These are phyloP conservation scores for Lepus oiostolus DNA, from an alignment of 2,797 vertebrate genomes.

Conservation along the genomic window DNA sequence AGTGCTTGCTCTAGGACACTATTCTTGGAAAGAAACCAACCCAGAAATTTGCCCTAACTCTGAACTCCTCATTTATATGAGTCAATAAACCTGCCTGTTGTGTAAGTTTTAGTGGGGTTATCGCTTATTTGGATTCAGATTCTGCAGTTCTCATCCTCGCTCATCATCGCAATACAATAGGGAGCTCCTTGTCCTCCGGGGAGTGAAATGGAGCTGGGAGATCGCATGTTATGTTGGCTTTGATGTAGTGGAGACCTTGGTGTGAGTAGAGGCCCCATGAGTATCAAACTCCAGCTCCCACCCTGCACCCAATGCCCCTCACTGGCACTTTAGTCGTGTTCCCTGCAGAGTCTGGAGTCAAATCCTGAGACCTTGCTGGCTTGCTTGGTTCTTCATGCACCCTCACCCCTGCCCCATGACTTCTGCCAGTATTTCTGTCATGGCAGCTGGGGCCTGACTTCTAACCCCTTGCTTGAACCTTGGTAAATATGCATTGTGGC, in stretches of 20 bases:
- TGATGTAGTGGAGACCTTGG: background rate
- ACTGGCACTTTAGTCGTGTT: background rate
- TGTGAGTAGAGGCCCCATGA: too few species aligned
- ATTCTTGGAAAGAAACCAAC: background rate
- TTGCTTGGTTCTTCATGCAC: background rate
- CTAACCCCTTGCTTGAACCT: background rate
- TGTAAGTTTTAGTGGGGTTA: background rate
- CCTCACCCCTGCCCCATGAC: background rate
- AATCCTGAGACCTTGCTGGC: background rate
- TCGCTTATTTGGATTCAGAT: background rate
- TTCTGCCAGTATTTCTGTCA: background rate
- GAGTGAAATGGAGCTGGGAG: background rate
- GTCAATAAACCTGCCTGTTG: background rate
- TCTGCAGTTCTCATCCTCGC: too few species aligned
- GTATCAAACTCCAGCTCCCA: background rate
- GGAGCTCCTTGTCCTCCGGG: background rate
- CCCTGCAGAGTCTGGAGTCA: background rate
- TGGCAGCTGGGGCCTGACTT: background rate
- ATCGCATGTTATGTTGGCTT: background rate
- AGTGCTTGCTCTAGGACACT: background rate
- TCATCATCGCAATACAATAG: too few species aligned
- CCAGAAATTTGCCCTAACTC: background rate
- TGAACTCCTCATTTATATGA: background rate
- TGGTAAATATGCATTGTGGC: background rate
- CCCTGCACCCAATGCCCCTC: background rate